Evolutionary conservation across 2,888 invertebrate genomes (phyloP).

Genomic region (Drosophila koepferae): DNA sequence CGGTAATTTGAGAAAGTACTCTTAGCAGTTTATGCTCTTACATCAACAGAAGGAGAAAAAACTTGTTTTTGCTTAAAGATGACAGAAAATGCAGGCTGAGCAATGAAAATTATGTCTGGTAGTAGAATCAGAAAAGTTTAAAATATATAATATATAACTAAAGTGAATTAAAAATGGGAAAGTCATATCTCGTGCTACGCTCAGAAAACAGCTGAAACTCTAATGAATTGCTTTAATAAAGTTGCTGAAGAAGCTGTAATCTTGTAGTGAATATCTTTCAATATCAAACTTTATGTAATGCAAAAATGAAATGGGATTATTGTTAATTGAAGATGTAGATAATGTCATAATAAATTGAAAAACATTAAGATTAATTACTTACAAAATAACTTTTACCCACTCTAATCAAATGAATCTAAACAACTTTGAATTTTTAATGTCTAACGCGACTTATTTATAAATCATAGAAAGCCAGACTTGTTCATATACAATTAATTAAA

Average conservation of each 20-base stretch:
- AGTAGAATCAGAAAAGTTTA: not conserved
- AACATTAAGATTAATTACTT: not conserved
- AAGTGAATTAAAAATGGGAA: not conserved
- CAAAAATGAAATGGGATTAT: not conserved
- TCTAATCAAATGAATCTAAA: not conserved
- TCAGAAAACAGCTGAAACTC: not conserved
- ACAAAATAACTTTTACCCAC: not conserved
- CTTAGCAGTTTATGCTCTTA: not conserved
- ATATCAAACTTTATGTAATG: not conserved
- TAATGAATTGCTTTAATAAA: not conserved
- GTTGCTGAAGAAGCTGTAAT: not conserved
- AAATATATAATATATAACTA: not conserved
- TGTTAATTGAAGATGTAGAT: not conserved
- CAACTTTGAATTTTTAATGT: not conserved
- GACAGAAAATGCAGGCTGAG: not conserved
- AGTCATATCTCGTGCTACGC: not conserved
- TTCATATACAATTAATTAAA: not conserved
- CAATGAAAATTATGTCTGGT: not conserved
- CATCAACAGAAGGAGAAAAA: no score
- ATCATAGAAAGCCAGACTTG: not conserved
- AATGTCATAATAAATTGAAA: not conserved
- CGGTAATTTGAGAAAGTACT: slow-evolving; percentile 1
- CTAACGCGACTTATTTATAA: no score
- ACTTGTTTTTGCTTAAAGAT: not conserved
- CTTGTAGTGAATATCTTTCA: not conserved